A percentile compares a stretch with the other conserved stretches of the same genome.
Conservation (phyloP, 2,888 invertebrate species). For the Lithosia quadra region DNA sequence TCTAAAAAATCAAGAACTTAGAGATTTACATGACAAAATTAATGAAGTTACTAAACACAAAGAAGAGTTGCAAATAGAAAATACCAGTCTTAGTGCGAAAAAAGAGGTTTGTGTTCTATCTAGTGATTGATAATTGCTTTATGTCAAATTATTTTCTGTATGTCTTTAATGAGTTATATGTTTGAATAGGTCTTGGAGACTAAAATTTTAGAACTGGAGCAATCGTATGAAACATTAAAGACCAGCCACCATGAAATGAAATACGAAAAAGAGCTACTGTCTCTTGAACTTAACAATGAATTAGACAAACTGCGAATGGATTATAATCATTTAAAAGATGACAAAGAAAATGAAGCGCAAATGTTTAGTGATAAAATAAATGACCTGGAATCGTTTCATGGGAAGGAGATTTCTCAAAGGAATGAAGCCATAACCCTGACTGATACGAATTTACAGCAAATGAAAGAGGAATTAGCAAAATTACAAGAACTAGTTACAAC, state of each 20-base stretch:
- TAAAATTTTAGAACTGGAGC: conserved; percentile 59
- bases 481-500: conserved; percentile 59
- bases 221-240: conserved; percentile 48
- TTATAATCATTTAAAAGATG: conserved; percentile 52
- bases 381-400: conserved; percentile 53
- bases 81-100: conserved; percentile 54
- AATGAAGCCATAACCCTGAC: conserved; percentile 56
- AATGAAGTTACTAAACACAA: conserved; percentile 56
- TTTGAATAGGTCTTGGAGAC: conserved; percentile 70
- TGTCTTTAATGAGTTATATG: conserved; percentile 47
- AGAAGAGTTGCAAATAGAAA: conserved; percentile 50
- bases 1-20: conserved; percentile 70
- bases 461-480: conserved; percentile 62
- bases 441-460: conserved; percentile 54
- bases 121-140: conserved; percentile 39
- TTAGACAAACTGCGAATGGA: conserved; percentile 58
- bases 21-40: conserved; percentile 64
- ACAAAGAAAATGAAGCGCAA: conserved; percentile 65
- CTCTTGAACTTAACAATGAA: conserved; percentile 58
- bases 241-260: conserved; percentile 52
- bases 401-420: conserved; percentile 54
- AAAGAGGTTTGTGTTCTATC: conserved; percentile 72
- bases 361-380: conserved; percentile 59
- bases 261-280: conserved; percentile 55
- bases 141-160: conserved; percentile 49